Evolutionary conservation across 2,113 vertebrate species (phyloP).

Genomic region (Barbus barbus): DNA sequence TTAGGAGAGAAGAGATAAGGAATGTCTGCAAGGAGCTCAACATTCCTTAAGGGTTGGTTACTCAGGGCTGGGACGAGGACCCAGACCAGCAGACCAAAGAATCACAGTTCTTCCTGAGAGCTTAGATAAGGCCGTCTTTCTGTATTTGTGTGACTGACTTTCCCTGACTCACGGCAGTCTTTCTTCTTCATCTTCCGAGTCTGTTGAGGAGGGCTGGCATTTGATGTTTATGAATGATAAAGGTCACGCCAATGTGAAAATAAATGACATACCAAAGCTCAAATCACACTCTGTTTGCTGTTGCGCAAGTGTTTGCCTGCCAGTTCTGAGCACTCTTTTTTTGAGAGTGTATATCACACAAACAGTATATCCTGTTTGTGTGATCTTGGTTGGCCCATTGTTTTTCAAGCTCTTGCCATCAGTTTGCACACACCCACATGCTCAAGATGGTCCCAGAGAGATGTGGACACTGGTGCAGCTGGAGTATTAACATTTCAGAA

Average conservation of each 20-base stretch:
- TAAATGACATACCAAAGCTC: neutral
- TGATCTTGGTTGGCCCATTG: conserved; percentile 40
- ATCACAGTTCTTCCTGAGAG: neutral
- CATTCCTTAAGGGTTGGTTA: conserved; percentile 40
- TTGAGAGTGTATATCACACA: conserved; percentile 52
- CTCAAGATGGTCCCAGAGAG: neutral
- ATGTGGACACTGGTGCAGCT: neutral
- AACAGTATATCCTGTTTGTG: conserved; percentile 67
- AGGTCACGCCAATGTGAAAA: conserved; percentile 1
- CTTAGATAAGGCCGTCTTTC: neutral
- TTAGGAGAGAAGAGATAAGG: conserved; percentile 24
- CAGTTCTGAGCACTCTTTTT: conserved; percentile 20
- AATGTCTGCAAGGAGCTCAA: conserved; percentile 38
- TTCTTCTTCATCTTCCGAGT: neutral
- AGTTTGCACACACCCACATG: neutral
- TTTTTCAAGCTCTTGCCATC: conserved; percentile 20
- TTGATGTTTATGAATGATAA: conserved; percentile 19
- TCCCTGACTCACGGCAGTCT: neutral
- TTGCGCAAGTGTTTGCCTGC: neutral
- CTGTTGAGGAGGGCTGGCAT: neutral
- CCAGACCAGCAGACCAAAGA: neutral
- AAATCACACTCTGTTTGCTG: neutral
- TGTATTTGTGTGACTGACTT: neutral
- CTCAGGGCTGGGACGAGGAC: neutral
- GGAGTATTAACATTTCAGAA: neutral